phyloP scores from a whole-genome alignment of 2,113 vertebrate species.

The Peromyscus californicus region DNA sequence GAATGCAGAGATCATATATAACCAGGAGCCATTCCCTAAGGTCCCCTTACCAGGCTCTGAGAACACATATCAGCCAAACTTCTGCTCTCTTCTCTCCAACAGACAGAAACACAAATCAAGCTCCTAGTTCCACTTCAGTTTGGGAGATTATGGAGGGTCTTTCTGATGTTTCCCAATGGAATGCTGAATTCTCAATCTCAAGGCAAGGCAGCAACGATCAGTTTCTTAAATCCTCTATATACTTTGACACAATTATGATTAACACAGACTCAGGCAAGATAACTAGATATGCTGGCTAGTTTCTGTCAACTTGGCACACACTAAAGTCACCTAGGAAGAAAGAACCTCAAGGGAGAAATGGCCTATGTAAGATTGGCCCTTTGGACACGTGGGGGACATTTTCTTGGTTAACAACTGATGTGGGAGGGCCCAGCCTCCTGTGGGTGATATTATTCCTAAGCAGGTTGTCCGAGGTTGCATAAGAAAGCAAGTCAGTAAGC shows the following conservation, averaged over 20 bases:
- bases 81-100: neutral
- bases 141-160: neutral
- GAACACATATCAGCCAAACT: neutral
- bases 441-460: too few relatives aligned
- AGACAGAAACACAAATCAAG: neutral
- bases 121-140: neutral
- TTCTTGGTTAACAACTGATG: neutral
- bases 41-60: neutral
- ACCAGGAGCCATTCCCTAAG: neutral
- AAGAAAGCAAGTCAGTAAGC: neutral
- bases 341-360: neutral
- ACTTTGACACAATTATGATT: neutral
- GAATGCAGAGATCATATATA: neutral
- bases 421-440: too few relatives aligned
- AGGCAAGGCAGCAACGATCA: neutral
- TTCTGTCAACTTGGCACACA: neutral
- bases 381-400: neutral
- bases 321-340: neutral
- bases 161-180: neutral
- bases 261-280: neutral
- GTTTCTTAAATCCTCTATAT: neutral
- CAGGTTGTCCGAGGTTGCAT: too few relatives aligned
- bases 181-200: neutral
- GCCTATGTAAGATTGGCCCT: neutral
- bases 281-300: neutral